Conservation (phyloP, 2,113 vertebrate species). For the Ictidomys tridecemlineatus region DNA sequence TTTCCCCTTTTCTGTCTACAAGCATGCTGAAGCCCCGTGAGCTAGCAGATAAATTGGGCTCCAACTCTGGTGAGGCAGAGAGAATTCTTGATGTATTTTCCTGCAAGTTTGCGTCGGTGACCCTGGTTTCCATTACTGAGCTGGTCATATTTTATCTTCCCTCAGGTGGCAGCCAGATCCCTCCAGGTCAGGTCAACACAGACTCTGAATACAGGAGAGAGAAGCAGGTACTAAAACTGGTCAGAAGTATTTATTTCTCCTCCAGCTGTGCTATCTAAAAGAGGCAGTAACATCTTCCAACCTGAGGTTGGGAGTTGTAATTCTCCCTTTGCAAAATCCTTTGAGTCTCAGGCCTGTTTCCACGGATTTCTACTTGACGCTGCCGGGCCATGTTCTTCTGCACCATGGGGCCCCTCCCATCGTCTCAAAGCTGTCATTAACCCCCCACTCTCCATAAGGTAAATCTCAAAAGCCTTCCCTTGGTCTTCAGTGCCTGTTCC, state of each 20-base stretch:
- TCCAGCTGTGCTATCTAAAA: neutral
- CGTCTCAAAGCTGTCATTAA: neutral
- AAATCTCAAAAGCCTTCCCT: neutral
- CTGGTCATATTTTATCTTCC: conserved; percentile 60
- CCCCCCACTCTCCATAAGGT: neutral
- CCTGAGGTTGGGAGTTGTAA: fast-evolving
- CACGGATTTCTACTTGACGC: neutral
- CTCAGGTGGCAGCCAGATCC: conserved; percentile 52
- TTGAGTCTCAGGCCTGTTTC: neutral
- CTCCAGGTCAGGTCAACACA: conserved; percentile 24
- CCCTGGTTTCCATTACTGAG: conserved; percentile 20
- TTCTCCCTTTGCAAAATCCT: neutral
- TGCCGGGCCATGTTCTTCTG: neutral
- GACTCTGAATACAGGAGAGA: conserved; percentile 37
- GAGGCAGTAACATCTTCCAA: neutral
- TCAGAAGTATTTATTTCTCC: neutral
- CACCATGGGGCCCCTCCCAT: too few species aligned
- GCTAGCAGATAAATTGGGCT: conserved; percentile 28
- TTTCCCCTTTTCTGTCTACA: neutral
- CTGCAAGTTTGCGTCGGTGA: neutral
- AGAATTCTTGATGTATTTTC: conserved; percentile 57
- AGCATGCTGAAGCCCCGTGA: neutral
- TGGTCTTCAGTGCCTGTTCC: neutral
- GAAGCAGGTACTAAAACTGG: neutral
- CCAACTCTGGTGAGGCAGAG: neutral